phyloP scores from a whole-genome alignment of 2,113 vertebrate genomes.

The Aplodontia rufa region DNA sequence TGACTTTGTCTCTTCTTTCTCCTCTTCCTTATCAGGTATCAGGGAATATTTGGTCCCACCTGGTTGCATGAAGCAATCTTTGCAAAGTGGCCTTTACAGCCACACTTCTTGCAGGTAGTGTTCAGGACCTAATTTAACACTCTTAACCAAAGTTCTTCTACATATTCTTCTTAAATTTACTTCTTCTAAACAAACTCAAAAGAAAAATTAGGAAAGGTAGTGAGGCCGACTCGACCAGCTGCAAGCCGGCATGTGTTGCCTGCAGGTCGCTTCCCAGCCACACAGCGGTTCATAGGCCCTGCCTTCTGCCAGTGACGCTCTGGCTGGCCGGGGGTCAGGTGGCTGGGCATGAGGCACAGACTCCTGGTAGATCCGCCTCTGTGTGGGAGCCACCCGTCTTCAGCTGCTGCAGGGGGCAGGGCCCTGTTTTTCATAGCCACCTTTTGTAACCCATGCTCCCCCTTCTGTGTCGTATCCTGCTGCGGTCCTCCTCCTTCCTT shows the following conservation, averaged over 20 bases:
- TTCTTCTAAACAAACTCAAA: not conserved
- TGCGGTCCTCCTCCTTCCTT: not conserved
- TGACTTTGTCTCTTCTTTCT: slow-evolving; percentile 77
- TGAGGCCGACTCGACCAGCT: rapidly evolving
- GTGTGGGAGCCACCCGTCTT: too few relatives aligned
- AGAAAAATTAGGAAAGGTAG: not conserved
- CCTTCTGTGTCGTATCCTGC: not conserved
- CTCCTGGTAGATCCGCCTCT: rapidly evolving
- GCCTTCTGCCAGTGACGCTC: rapidly evolving
- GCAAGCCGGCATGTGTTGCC: too few relatives aligned
- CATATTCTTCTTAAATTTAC: not conserved
- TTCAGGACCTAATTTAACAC: slow-evolving; percentile 89
- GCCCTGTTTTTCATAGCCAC: too few relatives aligned
- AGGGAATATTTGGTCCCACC: slow-evolving; percentile 94
- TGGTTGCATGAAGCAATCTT: slow-evolving; percentile 95
- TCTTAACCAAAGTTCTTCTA: not conserved
- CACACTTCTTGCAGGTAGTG: slow-evolving; percentile 97
- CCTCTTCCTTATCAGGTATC: slow-evolving; percentile 93
- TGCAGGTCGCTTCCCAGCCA: rapidly evolving
- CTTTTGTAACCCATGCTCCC: too few relatives aligned
- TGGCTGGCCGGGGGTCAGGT: too few relatives aligned
- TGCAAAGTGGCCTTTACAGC: slow-evolving; percentile 97
- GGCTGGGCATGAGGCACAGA: rapidly evolving
- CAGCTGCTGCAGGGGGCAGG: too few relatives aligned
- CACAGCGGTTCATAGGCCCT: rapidly evolving